Base-by-base conservation (phyloP, 2,113 vertebrate species). In the Saimiri boliviensis region DNA sequence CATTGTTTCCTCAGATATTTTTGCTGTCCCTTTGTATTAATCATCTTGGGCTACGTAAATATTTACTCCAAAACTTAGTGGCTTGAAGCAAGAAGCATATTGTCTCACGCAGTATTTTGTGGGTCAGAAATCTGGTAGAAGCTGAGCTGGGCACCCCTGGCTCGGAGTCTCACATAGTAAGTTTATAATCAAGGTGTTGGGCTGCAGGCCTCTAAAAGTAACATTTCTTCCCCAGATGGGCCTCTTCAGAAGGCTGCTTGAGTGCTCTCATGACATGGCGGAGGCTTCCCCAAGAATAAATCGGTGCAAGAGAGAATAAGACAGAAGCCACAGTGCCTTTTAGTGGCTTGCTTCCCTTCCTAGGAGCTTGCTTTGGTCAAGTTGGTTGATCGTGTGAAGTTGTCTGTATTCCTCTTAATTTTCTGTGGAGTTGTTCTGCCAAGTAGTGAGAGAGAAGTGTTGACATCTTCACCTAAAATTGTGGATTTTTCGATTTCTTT, bases 401-500 rank as follows among this genome's bases (percentile, higher is more conserved):
- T 60, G 9, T 35, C 92, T 27, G 30, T 6, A 2, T 40, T n/a
- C 23, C 52, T 35, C n/a, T 71, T 17, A 52, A 35, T 17, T 35
- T 66, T 79, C 35, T 25, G 56, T 66, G 45, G 30, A 5, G 30
- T 20, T 17, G 23, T 74, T 12, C 81, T 52, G 20, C 27, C 27
- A 12, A 0, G 32, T 8, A 32, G 45, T 14, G 35, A 32, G 58
- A 74, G 25, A 71, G 30, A 47, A 27, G 16, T 11, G 14, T 19
- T 20, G 37, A 56, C 9, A 13, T 8, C n/a, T 20, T 47, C 32
- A 0, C 0, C 89, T 10, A 1, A 20, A 16, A 23, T 2, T 1
- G 17, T 32, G 0, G 1, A 8, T 12, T 32, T 23, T 30, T 5
- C 25, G 3, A 0, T 11, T 7, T 45, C 4, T 54, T 6, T 70